Evolutionary conservation across 37 sponge, comb jelly and placozoan genomes (phyloP).

Genomic region (Chondrosia reniformis): DNA sequence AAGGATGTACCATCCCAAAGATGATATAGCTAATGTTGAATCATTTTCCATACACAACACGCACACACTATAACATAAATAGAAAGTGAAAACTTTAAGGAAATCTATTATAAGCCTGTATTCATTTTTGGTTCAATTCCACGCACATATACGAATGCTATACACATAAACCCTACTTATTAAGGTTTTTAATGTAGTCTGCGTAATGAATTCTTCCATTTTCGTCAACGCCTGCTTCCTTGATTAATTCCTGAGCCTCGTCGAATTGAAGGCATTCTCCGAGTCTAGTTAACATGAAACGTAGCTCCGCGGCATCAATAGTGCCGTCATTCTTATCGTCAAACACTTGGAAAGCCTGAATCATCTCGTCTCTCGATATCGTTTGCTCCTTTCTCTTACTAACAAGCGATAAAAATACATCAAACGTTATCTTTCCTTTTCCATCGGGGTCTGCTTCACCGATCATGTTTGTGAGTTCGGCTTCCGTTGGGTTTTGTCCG

Average conservation of each 20-base stretch:
- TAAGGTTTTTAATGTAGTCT: conserved; percentile 56
- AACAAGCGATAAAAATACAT: conserved; percentile 41
- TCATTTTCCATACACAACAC: too few relatives aligned
- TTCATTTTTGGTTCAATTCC: too few relatives aligned
- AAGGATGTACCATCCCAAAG: too few relatives aligned
- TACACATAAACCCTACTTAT: too few relatives aligned
- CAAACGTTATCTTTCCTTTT: conserved; percentile 14
- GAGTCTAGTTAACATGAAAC: conserved; percentile 47
- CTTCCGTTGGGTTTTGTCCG: conserved; percentile 75
- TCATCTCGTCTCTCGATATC: conserved; percentile 13
- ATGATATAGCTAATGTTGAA: too few relatives aligned
- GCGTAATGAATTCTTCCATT: conserved; percentile 45
- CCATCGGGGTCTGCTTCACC: conserved; percentile 19
- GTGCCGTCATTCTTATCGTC: conserved; percentile 34
- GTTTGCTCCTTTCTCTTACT: conserved; percentile 50
- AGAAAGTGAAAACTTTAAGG: too few relatives aligned
- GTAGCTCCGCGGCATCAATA: conserved; percentile 35
- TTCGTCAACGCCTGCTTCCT: conserved; percentile 55
- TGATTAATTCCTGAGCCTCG: conserved; percentile 64
- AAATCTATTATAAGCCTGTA: too few relatives aligned
- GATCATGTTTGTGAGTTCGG: conserved; percentile 58
- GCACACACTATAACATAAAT: too few relatives aligned
- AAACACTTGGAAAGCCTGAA: conserved; percentile 39
- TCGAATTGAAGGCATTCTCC: conserved; percentile 56
- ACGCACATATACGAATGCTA: too few relatives aligned